Conservation (phyloP, 2,113 vertebrate species). For the Nothoprocta perdicaria region DNA sequence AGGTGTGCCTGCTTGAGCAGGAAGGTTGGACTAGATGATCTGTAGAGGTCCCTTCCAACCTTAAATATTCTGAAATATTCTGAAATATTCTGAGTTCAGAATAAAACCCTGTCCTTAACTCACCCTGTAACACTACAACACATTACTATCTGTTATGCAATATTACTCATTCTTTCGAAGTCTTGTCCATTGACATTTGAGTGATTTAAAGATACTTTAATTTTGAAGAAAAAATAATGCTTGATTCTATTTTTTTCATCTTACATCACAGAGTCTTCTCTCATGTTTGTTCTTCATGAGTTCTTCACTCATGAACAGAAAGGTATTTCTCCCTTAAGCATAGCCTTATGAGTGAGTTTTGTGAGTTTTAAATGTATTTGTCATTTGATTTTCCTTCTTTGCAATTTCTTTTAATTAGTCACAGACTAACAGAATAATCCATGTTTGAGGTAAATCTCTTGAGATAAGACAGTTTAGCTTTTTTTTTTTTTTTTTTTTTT, state of each 20-base stretch:
- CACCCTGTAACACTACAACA: background rate
- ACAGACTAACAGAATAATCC: background rate
- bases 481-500: too few species aligned
- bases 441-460: background rate
- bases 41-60: too few species aligned
- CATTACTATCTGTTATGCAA: background rate
- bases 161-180: background rate
- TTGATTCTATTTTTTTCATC: accelerated
- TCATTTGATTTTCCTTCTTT: background rate
- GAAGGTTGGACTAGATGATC: too few species aligned
- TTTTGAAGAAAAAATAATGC: background rate
- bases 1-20: too few species aligned
- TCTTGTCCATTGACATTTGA: background rate
- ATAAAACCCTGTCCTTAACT: slow-evolving; percentile 8
- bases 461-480: background rate
- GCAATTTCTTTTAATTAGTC: background rate
- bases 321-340: background rate
- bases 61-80: too few species aligned
- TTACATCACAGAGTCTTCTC: background rate
- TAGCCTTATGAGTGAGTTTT: too few species aligned
- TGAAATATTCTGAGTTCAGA: too few species aligned
- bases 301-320: background rate
- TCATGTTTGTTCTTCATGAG: background rate
- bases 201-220: background rate
- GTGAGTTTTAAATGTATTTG: background rate